Evolutionary conservation across 2,888 invertebrate genomes (phyloP).

Genomic region (Drosophila seclusa): DNA sequence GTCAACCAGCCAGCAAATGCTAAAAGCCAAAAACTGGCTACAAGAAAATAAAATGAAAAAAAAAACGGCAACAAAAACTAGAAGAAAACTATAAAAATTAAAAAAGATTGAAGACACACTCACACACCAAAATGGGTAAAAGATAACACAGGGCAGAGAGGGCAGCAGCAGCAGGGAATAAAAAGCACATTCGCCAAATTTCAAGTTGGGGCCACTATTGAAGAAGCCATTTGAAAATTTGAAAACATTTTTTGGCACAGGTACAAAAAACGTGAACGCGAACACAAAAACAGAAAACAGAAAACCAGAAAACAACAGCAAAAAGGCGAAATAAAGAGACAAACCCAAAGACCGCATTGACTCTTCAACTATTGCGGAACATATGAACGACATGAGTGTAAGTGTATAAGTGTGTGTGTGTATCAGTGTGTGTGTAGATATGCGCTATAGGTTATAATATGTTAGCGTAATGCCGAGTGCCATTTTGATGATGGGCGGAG

Average conservation of each 20-base stretch:
- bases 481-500: slow-evolving; percentile 81
- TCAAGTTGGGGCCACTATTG: slow-evolving; percentile 69
- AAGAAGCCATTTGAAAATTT: slow-evolving; percentile 82
- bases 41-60: slow-evolving; percentile 25
- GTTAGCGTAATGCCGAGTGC: slow-evolving; percentile 80
- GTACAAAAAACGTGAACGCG: slow-evolving; percentile 73
- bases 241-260: slow-evolving; percentile 81
- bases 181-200: slow-evolving; percentile 58
- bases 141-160: slow-evolving; percentile 39
- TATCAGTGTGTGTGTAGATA: slow-evolving; percentile 46
- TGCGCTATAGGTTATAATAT: slow-evolving; percentile 74
- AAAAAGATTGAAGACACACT: slow-evolving; percentile 56
- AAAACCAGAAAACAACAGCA: slow-evolving; percentile 35
- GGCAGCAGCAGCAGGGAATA: slow-evolving; percentile 2
- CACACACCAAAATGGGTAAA: slow-evolving; percentile 58
- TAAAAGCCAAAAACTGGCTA: slow-evolving; percentile 24
- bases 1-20: slow-evolving; percentile 49
- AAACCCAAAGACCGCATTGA: slow-evolving; percentile 79
- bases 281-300: slow-evolving; percentile 30
- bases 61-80: slow-evolving; percentile 20
- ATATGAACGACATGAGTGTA: slow-evolving; percentile 16
- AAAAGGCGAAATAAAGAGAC: slow-evolving; percentile 66
- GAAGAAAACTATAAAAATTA: slow-evolving; percentile 54
- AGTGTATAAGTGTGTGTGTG: not conserved
- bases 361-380: slow-evolving; percentile 75